Evolutionary conservation across 2,888 invertebrate species (phyloP).

Genomic region (Alviniconcha strummeri): DNA sequence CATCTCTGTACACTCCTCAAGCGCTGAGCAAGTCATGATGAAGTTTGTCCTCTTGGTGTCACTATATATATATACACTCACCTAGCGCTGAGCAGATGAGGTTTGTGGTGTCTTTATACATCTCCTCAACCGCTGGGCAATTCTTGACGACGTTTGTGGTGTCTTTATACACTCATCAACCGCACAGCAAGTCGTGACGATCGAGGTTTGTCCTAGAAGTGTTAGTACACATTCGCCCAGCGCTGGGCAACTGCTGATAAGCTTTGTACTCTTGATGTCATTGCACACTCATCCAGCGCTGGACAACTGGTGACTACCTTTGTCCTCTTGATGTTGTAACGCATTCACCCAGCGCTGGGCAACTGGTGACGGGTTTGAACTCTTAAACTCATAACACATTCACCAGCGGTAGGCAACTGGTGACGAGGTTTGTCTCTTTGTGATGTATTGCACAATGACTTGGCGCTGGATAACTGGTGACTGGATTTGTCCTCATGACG

Average conservation of each 20-base stretch:
- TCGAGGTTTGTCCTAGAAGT: too few species aligned
- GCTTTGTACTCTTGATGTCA: too few species aligned
- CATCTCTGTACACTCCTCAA: too few species aligned
- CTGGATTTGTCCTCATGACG: background rate
- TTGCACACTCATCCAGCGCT: constrained; percentile 25
- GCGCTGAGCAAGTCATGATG: too few species aligned
- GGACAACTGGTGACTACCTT: constrained; percentile 21
- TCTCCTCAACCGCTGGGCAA: constrained; percentile 27
- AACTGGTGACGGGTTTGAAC: background rate
- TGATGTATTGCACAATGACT: too few species aligned
- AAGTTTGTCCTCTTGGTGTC: too few species aligned
- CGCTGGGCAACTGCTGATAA: constrained; percentile 22
- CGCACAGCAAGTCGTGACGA: constrained; percentile 25
- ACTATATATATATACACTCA: too few species aligned
- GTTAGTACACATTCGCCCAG: constrained; percentile 17
- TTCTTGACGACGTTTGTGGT: constrained; percentile 5
- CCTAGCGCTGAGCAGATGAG: too few species aligned
- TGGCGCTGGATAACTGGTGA: too few species aligned
- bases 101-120: background rate
- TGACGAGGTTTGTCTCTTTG: too few species aligned
- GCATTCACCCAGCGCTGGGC: background rate
- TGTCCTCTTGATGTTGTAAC: too few species aligned
- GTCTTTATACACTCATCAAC: constrained; percentile 19
- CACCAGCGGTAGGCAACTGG: too few species aligned
- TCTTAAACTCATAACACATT: background rate